Evolutionary conservation across 2,888 invertebrate genomes (phyloP).

Genomic region (Bedellia somnulentella): DNA sequence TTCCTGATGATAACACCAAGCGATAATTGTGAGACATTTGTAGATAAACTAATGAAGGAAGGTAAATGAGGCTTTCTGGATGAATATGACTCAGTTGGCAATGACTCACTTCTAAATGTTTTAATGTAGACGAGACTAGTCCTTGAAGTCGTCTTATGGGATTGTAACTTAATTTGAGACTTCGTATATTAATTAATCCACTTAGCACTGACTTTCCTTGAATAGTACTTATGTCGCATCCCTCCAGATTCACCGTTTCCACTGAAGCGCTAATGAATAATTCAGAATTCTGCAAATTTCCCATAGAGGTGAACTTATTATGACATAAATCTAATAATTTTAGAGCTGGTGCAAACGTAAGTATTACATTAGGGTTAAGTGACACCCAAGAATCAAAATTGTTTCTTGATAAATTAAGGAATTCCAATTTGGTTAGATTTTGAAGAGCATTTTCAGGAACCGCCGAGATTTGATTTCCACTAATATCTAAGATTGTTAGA

Average conservation of each 20-base stretch:
- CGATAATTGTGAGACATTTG: constrained; percentile 65
- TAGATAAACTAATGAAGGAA: constrained; percentile 63
- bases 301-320: constrained; percentile 62
- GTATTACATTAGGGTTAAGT: constrained; percentile 54
- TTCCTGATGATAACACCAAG: constrained; percentile 40
- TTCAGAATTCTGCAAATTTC: constrained; percentile 42
- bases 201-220: constrained; percentile 49
- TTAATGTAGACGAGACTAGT: constrained; percentile 50
- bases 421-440: constrained; percentile 58
- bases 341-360: constrained; percentile 49
- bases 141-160: constrained; percentile 42
- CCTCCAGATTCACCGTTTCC: constrained; percentile 59
- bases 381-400: constrained; percentile 60
- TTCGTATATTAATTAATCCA: constrained; percentile 53
- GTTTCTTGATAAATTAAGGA: constrained; percentile 66
- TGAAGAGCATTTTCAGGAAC: constrained; percentile 46
- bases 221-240: constrained; percentile 62
- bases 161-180: constrained; percentile 57
- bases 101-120: constrained; percentile 59
- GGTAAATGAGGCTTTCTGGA: constrained; percentile 52
- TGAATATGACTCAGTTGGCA: constrained; percentile 56
- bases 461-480: constrained; percentile 52
- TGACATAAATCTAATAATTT: constrained; percentile 64
- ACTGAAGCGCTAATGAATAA: constrained; percentile 62
- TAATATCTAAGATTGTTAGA: constrained; percentile 29